phyloP scores from a whole-genome alignment of 2,797 vertebrate species.

The Dryobates pubescens region DNA sequence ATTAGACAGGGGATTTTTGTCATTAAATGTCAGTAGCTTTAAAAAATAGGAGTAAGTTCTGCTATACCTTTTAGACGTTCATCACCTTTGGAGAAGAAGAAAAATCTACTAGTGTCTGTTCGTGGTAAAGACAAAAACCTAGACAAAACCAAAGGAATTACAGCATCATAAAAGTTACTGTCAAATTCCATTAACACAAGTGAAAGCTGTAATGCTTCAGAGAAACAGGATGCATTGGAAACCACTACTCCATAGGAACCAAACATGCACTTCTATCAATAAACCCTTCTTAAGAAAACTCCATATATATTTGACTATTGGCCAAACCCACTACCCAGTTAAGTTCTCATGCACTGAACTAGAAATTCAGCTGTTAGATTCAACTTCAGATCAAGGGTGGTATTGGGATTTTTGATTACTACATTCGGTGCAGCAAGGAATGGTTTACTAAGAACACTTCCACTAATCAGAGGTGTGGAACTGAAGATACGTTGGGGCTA shows the following conservation, averaged over 20 bases:
- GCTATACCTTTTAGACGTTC: constrained; percentile 84
- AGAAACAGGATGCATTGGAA: neutral
- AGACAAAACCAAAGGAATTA: constrained; percentile 6
- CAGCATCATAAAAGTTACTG: neutral
- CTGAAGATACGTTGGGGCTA: neutral
- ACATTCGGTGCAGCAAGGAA: neutral
- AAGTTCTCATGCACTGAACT: neutral
- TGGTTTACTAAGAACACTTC: neutral
- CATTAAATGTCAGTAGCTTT: neutral
- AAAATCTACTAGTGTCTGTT: constrained; percentile 73
- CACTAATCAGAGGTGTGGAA: neutral
- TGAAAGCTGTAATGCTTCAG: neutral
- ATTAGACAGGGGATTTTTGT: neutral
- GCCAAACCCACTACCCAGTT: neutral
- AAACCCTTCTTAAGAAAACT: neutral
- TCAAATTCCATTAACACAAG: neutral
- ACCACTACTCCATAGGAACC: neutral
- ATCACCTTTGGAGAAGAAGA: constrained; percentile 89
- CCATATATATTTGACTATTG: neutral
- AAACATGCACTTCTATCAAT: neutral
- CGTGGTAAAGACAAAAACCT: constrained; percentile 71
- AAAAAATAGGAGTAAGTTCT: neutral
- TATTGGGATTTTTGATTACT: neutral
- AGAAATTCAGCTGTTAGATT: neutral
- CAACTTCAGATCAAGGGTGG: neutral